These are phyloP conservation scores for Ptilodon capucinus DNA, from an alignment of 2,888 invertebrate species.

Conservation along the genomic window DNA sequence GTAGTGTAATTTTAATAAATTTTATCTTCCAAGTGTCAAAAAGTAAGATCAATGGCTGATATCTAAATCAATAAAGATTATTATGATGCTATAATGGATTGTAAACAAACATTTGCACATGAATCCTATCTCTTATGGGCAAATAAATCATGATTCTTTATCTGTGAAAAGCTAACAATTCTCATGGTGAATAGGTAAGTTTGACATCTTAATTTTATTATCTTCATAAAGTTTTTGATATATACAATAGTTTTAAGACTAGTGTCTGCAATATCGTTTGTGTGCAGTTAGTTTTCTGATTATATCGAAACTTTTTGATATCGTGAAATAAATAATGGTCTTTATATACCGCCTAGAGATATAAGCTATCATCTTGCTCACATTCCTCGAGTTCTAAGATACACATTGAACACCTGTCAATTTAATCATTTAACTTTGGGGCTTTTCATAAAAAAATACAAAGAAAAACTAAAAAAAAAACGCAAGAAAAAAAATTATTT, in stretches of 20 bases:
- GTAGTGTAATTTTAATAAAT: constrained; percentile 33
- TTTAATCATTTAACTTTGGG: no score
- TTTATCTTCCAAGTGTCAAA: constrained; percentile 32
- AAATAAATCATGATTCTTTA: constrained; percentile 32
- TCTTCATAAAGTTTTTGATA: constrained; percentile 14
- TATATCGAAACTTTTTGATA: no score
- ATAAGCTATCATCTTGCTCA: no score
- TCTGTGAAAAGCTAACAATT: constrained; percentile 24
- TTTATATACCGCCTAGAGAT: no score
- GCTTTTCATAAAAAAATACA: no score
- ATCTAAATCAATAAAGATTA: constrained; percentile 40
- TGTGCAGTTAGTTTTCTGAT: background rate
- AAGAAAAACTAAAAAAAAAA: no score
- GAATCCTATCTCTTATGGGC: constrained; percentile 33
- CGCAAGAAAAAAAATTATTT: no score
- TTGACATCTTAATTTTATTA: constrained; percentile 20
- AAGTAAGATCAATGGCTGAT: constrained; percentile 37
- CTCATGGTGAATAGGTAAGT: constrained; percentile 25
- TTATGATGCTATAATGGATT: constrained; percentile 42
- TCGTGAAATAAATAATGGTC: no score
- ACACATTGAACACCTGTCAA: no score
- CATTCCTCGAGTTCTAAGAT: no score
- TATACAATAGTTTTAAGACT: background rate
- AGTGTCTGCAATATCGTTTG: background rate
- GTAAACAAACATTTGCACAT: constrained; percentile 47